These are phyloP conservation scores for Alces alces DNA, from an alignment of 2,113 vertebrate genomes.

Conservation along the genomic window DNA sequence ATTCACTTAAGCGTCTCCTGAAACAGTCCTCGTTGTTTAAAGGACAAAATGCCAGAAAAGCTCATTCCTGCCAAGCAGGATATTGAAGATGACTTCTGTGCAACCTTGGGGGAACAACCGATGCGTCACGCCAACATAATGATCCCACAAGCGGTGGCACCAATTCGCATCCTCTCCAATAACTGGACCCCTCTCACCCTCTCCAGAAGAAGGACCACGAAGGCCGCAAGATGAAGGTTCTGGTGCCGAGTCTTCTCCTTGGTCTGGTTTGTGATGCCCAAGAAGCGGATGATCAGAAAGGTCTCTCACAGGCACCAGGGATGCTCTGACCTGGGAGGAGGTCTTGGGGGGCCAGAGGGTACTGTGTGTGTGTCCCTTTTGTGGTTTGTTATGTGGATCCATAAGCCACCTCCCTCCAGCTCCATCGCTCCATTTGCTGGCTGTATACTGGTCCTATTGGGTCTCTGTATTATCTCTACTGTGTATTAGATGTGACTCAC, in stretches of 20 bases:
- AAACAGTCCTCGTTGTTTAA: background rate
- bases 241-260: background rate
- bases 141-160: background rate
- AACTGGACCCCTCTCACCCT: background rate
- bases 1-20: background rate
- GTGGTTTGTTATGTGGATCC: background rate
- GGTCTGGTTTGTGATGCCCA: background rate
- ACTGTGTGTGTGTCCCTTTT: background rate
- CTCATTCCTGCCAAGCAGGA: background rate
- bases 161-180: background rate
- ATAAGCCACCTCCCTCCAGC: background rate
- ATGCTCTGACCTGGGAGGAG: background rate
- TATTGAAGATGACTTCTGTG: background rate
- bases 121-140: rapidly evolving
- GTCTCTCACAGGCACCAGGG: background rate
- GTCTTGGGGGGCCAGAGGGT: background rate
- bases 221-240: background rate
- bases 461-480: background rate
- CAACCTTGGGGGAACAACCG: background rate
- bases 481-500: background rate
- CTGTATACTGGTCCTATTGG: background rate
- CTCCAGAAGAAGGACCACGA: background rate
- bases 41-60: background rate
- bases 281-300: background rate
- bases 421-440: background rate